phyloP scores from a whole-genome alignment of 2,888 invertebrate genomes.

The Pristionchus arcanus region DNA sequence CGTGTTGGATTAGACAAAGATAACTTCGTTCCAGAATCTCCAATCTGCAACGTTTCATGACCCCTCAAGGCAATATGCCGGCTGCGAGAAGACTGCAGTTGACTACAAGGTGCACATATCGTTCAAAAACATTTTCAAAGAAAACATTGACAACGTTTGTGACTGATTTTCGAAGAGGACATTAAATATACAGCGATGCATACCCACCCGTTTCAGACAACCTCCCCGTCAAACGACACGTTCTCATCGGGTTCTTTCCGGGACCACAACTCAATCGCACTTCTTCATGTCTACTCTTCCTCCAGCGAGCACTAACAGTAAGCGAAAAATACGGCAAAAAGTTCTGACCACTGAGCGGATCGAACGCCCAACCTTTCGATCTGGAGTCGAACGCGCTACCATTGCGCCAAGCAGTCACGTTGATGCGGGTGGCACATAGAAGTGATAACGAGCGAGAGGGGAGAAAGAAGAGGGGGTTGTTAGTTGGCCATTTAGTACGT shows the following conservation, averaged over 20 bases:
- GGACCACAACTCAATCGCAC: neutral
- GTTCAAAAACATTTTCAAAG: too few species aligned
- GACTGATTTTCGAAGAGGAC: neutral
- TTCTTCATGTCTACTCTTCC: slow-evolving; percentile 6
- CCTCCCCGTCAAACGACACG: slow-evolving; percentile 8
- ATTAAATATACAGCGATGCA: neutral
- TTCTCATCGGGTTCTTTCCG: neutral
- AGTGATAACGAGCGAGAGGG: neutral
- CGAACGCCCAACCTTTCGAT: slow-evolving; percentile 59
- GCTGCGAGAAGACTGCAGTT: slow-evolving; percentile 22
- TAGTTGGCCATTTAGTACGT: neutral
- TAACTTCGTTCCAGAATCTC: slow-evolving; percentile 1
- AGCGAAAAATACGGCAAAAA: slow-evolving; percentile 43
- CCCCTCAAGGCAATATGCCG: neutral
- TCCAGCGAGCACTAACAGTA: neutral
- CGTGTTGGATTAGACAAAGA: neutral
- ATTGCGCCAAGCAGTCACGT: slow-evolving; percentile 58
- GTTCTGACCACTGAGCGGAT: slow-evolving; percentile 58
- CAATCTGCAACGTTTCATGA: slow-evolving; percentile 29
- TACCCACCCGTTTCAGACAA: neutral
- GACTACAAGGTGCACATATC: slow-evolving; percentile 32
- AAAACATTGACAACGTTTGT: neutral
- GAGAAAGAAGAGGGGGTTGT: neutral
- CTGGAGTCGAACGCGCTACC: slow-evolving; percentile 59
- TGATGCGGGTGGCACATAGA: neutral